A percentile compares a stretch with the other conserved stretches of the same genome.
These are phyloP conservation scores for Scaptomyza cyrtandrae DNA, from an alignment of 2,888 invertebrate species.

Conservation along the genomic window DNA sequence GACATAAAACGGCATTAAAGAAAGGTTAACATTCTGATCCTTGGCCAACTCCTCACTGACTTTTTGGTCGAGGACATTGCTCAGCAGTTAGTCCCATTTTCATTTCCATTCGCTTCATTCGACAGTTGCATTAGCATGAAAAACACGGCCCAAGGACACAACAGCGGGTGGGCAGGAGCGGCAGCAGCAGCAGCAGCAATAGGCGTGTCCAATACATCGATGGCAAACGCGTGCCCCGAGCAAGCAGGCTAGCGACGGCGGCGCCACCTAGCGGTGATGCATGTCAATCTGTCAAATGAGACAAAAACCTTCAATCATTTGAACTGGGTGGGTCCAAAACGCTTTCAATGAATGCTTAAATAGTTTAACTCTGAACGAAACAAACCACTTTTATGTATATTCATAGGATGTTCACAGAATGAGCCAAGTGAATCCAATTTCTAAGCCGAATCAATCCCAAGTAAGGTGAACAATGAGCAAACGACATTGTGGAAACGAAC, in stretches of 20 bases:
- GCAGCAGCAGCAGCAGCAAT: constrained; percentile 18
- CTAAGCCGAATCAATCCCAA: too few relatives aligned
- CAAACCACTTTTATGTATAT: too few relatives aligned
- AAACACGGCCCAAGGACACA: constrained; percentile 46
- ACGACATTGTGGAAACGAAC: too few relatives aligned
- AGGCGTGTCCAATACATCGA: constrained; percentile 18
- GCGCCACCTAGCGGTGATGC: constrained; percentile 42
- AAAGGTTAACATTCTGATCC: constrained; percentile 16
- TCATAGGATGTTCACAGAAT: too few relatives aligned
- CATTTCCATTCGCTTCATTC: constrained; percentile 8
- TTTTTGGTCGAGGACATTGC: constrained; percentile 60
- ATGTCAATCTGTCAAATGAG: background rate
- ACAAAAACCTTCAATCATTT: background rate
- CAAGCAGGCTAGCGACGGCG: background rate
- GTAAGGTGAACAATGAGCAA: too few relatives aligned
- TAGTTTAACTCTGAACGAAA: too few relatives aligned
- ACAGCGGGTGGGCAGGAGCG: constrained; percentile 45
- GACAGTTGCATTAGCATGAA: constrained; percentile 60
- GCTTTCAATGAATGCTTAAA: background rate
- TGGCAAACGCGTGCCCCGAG: constrained; percentile 34
- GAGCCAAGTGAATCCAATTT: too few relatives aligned
- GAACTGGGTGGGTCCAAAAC: too few relatives aligned
- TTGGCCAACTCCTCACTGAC: constrained; percentile 34
- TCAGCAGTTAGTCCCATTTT: constrained; percentile 60
- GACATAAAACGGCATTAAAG: constrained; percentile 12